A percentile compares a stretch with the other conserved stretches of the same genome.
Conservation (phyloP, 2,113 vertebrate species). For the Gallinago undulata region DNA sequence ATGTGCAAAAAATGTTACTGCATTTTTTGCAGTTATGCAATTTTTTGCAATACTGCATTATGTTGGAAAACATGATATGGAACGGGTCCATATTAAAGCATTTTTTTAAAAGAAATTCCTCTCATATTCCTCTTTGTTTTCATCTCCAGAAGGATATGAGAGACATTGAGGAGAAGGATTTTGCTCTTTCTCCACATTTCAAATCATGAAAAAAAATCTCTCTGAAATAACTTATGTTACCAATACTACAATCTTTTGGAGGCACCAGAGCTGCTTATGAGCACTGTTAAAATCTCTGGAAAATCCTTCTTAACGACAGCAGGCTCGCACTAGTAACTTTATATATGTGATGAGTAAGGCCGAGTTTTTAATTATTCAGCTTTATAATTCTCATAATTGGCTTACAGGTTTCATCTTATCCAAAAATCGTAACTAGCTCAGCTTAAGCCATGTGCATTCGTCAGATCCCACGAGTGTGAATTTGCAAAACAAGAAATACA, state of each 20-base stretch:
- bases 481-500: background rate
- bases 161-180: background rate
- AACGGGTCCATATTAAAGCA: background rate
- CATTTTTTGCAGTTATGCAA: too few species aligned
- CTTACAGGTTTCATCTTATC: background rate
- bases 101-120: background rate
- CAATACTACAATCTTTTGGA: rapidly evolving
- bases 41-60: background rate
- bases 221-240: background rate
- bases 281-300: background rate
- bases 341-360: background rate
- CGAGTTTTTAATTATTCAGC: background rate
- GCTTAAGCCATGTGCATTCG: background rate
- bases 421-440: background rate
- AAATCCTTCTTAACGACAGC: background rate
- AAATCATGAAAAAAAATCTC: background rate
- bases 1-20: background rate
- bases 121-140: background rate
- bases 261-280: background rate
- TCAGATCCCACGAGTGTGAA: background rate
- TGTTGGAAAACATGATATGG: background rate
- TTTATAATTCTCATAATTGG: background rate
- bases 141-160: background rate
- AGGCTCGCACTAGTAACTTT: rapidly evolving
- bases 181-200: background rate